Evolutionary conservation across 2,113 vertebrate genomes (phyloP).

Genomic region (Puffinus mauretanicus): DNA sequence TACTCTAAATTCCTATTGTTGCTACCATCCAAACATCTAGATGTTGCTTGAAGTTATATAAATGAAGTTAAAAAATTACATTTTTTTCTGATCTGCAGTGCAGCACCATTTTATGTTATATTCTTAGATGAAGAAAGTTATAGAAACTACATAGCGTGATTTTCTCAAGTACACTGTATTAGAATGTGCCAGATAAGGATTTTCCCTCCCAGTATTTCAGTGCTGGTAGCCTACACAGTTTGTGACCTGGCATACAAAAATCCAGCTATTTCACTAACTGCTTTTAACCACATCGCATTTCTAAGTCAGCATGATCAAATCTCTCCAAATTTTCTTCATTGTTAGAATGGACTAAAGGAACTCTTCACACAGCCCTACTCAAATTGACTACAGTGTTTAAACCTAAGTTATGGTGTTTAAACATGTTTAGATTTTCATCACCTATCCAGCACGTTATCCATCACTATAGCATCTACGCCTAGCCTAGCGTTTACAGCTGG

Average conservation of each 20-base stretch:
- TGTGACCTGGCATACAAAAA: background rate
- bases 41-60: background rate
- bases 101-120: background rate
- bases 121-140: background rate
- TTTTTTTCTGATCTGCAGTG: background rate
- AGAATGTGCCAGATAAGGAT: background rate
- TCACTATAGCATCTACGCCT: background rate
- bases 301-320: background rate
- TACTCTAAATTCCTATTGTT: background rate
- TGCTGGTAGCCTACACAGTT: background rate
- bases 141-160: background rate
- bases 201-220: background rate
- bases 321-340: background rate
- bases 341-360: background rate
- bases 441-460: background rate
- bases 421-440: background rate
- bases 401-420: background rate
- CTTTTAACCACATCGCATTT: background rate
- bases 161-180: background rate
- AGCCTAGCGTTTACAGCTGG: background rate
- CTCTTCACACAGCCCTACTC: background rate
- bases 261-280: background rate
- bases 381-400: background rate
- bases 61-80: background rate
- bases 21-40: background rate